Evolutionary conservation across 2,113 vertebrate species (phyloP).

Genomic region (Zosterops borbonicus): DNA sequence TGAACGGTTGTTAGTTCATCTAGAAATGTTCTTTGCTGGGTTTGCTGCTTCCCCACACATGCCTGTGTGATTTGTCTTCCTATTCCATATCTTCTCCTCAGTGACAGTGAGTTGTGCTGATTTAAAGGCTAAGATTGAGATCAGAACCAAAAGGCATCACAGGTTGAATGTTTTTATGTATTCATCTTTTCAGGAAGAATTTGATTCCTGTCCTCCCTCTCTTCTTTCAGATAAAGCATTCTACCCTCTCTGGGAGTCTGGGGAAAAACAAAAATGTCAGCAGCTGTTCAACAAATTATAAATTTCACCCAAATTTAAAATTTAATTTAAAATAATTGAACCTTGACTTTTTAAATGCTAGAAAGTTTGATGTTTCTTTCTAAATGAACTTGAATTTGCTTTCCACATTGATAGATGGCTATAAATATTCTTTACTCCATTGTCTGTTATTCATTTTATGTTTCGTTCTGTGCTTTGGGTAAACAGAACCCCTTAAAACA

Average conservation of each 20-base stretch:
- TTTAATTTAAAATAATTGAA: conserved; percentile 54
- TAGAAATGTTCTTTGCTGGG: background rate
- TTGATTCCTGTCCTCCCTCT: background rate
- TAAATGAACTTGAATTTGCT: background rate
- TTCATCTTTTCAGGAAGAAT: background rate
- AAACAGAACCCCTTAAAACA: background rate
- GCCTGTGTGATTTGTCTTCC: background rate
- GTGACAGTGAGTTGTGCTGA: background rate
- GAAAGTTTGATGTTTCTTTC: conserved; percentile 24
- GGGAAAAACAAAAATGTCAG: conserved; percentile 37
- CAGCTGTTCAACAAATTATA: conserved; percentile 31
- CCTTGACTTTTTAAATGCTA: conserved; percentile 43
- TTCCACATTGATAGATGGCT: background rate
- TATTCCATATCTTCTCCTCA: background rate
- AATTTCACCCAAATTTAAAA: conserved; percentile 39
- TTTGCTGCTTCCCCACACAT: background rate
- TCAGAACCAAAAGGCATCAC: background rate
- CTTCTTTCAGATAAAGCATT: background rate
- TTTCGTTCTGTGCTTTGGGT: background rate
- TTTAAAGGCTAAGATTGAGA: background rate
- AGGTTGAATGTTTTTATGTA: background rate
- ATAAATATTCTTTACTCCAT: background rate
- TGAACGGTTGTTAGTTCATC: background rate
- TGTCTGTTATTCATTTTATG: background rate
- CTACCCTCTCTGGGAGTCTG: background rate